These are phyloP conservation scores for Nomada fabriciana DNA, from an alignment of 2,888 invertebrate species.

Conservation along the genomic window DNA sequence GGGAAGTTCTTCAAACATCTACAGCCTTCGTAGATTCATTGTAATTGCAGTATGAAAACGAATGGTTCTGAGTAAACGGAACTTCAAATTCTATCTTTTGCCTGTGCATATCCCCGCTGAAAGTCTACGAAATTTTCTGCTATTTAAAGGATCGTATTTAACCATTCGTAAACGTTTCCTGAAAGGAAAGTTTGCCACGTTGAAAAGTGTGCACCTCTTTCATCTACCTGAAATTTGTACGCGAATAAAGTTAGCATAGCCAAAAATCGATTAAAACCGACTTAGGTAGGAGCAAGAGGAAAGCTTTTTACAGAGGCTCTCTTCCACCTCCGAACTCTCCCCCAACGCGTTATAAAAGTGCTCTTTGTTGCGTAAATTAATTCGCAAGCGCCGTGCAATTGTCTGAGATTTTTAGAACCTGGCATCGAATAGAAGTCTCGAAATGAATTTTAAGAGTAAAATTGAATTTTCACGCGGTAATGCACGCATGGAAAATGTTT, in stretches of 20 bases:
- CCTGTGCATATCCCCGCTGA: background rate
- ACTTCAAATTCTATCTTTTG: background rate
- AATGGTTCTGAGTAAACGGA: background rate
- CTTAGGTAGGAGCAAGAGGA: background rate
- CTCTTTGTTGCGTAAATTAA: slow-evolving; percentile 34
- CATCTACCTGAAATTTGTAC: slow-evolving; percentile 18
- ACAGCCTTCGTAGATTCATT: too few relatives aligned
- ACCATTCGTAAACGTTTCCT: slow-evolving; percentile 14
- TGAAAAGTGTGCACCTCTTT: background rate
- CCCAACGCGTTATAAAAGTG: slow-evolving; percentile 15
- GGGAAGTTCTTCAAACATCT: too few relatives aligned
- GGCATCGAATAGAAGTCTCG: slow-evolving; percentile 6
- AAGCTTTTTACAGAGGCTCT: slow-evolving; percentile 13
- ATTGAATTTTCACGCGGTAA: slow-evolving; percentile 30
- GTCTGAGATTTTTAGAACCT: slow-evolving; percentile 19
- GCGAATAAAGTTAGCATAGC: background rate
- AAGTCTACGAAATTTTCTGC: slow-evolving; percentile 6
- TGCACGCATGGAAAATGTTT: background rate
- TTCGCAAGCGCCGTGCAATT: background rate
- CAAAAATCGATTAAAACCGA: slow-evolving; percentile 9
- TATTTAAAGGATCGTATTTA: slow-evolving; percentile 8
- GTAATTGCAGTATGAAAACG: background rate
- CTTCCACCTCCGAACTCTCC: slow-evolving; percentile 5
- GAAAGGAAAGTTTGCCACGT: slow-evolving; percentile 5
- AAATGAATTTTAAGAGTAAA: slow-evolving; percentile 35